phyloP scores from a whole-genome alignment of 2,113 vertebrate genomes.

The Ceuthmochares aereus region DNA sequence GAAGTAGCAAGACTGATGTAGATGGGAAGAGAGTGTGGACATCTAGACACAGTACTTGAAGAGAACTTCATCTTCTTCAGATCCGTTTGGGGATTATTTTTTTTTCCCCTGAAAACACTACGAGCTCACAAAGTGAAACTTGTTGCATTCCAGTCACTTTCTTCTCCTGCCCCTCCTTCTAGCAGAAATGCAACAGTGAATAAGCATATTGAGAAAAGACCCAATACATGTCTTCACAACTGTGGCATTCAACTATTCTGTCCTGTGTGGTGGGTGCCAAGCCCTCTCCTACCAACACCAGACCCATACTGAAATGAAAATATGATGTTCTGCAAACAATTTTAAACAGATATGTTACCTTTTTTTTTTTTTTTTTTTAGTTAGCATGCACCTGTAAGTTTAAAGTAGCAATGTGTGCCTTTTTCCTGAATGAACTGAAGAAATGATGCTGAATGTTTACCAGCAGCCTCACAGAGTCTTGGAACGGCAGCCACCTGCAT shows the following conservation, averaged over 20 bases:
- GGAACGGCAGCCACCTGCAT: slow-evolving; percentile 9
- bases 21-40: neutral
- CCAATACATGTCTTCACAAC: neutral
- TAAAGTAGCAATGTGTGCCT: slow-evolving; percentile 41
- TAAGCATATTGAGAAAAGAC: neutral
- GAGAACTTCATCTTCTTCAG: slow-evolving; percentile 16
- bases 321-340: neutral
- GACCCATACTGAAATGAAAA: neutral
- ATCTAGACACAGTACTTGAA: neutral
- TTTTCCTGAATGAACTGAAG: neutral
- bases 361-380: neutral
- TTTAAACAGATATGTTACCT: neutral
- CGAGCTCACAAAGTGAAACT: slow-evolving; percentile 15
- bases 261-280: neutral
- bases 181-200: neutral
- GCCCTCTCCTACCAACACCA: neutral
- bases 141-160: slow-evolving; percentile 22
- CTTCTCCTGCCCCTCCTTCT: neutral
- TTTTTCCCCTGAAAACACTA: neutral
- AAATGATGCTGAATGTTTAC: neutral
- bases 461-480: slow-evolving; percentile 26
- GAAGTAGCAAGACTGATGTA: neutral
- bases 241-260: neutral
- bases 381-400: neutral
- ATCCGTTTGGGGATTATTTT: neutral